Conservation (phyloP, 2,113 vertebrate species). For the Aegotheles bennettii region DNA sequence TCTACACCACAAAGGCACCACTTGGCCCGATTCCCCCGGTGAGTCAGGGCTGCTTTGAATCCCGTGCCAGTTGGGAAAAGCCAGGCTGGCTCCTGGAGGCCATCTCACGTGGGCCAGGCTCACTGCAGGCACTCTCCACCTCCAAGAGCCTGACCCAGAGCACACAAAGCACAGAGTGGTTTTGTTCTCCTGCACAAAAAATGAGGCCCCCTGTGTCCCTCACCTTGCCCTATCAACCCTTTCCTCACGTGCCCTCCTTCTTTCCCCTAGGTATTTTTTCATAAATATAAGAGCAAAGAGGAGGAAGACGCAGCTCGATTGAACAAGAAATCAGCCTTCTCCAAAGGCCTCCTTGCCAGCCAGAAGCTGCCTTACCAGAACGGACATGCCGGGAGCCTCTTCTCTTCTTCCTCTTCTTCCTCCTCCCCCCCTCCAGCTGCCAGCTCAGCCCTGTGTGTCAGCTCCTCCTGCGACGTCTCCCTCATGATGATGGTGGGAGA, state of each 20-base stretch:
- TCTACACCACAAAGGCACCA: not conserved
- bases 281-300: conserved; percentile 69
- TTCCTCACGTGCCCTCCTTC: not conserved
- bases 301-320: conserved; percentile 1
- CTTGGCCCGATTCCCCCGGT: not conserved
- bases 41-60: not conserved
- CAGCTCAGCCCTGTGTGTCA: conserved; percentile 54
- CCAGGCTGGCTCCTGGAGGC: not conserved
- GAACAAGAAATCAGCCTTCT: conserved; percentile 57
- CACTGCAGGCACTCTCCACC: not conserved
- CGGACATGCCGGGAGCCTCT: conserved; percentile 19
- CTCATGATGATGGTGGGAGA: conserved; percentile 62
- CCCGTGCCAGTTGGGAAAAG: not conserved
- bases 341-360: conserved; percentile 45
- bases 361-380: conserved; percentile 63
- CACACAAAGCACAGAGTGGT: not conserved
- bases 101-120: not conserved
- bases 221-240: not conserved
- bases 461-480: conserved; percentile 67
- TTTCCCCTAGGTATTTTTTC: conserved; percentile 75
- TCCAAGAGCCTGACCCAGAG: not conserved
- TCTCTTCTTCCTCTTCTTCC: not conserved
- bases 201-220: not conserved
- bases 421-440: not conserved
- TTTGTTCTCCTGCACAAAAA: not conserved